phyloP scores from a whole-genome alignment of 2,888 invertebrate species.

The Ditylenchus weischeri region DNA sequence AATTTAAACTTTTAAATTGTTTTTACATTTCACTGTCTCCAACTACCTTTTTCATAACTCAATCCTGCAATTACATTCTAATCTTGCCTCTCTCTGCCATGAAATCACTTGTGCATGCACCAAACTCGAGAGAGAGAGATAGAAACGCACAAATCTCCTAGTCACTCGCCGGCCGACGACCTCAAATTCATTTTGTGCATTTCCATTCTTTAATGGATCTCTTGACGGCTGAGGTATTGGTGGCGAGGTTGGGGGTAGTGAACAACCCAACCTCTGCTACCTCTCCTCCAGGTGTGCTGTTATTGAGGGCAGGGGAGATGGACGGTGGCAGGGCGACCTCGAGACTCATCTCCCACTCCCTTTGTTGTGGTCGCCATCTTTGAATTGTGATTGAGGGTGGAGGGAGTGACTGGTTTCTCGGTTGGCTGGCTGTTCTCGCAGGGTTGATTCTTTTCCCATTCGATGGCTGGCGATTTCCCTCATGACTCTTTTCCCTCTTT shows the following conservation, averaged over 20 bases:
- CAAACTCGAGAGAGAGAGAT: too few relatives aligned
- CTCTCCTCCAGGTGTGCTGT: background rate
- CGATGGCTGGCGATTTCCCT: too few relatives aligned
- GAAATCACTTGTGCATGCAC: too few relatives aligned
- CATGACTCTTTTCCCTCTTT: too few relatives aligned
- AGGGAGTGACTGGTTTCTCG: background rate
- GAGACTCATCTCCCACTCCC: slow-evolving; percentile 4
- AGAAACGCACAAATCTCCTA: too few relatives aligned
- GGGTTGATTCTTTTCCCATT: background rate
- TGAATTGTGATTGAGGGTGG: too few relatives aligned
- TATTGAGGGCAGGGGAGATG: background rate
- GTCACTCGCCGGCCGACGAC: background rate
- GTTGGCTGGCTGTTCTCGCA: slow-evolving; percentile 3
- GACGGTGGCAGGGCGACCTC: slow-evolving; percentile 3
- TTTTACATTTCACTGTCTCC: too few relatives aligned
- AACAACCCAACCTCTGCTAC: background rate
- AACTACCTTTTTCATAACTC: too few relatives aligned
- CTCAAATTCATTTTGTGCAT: background rate
- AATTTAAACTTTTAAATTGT: too few relatives aligned
- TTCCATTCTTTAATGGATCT: slow-evolving; percentile 6
- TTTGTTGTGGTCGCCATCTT: slow-evolving; percentile 9
- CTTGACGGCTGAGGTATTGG: slow-evolving; percentile 3
- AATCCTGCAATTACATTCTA: too few relatives aligned
- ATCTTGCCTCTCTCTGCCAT: too few relatives aligned
- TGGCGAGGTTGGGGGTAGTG: background rate